A percentile compares a stretch with the other conserved stretches of the same genome.
phyloP scores from a whole-genome alignment of 2,888 invertebrate genomes.

The Drosophila conformis region DNA sequence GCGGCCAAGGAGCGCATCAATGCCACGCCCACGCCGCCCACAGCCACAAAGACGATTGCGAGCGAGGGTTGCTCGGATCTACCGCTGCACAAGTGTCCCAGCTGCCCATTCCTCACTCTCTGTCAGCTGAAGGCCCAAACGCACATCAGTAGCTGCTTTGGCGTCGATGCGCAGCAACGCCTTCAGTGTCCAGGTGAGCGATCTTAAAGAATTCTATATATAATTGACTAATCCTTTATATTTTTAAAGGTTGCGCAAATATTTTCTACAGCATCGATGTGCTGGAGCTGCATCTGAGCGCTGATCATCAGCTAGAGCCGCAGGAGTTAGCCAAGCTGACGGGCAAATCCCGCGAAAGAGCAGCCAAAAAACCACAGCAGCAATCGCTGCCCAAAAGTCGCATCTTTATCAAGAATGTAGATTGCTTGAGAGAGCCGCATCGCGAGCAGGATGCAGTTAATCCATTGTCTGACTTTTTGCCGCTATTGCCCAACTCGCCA shows the following conservation, averaged over 20 bases:
- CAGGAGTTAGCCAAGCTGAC: conserved; percentile 47
- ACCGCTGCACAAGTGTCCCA: conserved; percentile 72
- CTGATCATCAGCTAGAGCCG: conserved; percentile 88
- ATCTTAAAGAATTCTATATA: too few relatives aligned
- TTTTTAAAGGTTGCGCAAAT: conserved; percentile 86
- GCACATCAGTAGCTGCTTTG: conserved; percentile 56
- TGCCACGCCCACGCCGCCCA: conserved; percentile 80
- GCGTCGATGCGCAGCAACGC: conserved; percentile 80
- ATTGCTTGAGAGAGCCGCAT: conserved; percentile 82
- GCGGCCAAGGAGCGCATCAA: conserved; percentile 76
- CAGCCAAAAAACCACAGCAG: conserved; percentile 15
- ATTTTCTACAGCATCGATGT: conserved; percentile 88
- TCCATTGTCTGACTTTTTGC: conserved; percentile 49
- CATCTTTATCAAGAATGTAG: conserved; percentile 84
- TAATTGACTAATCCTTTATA: neutral
- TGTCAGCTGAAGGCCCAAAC: conserved; percentile 57
- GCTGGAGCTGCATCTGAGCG: conserved; percentile 88
- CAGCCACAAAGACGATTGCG: conserved; percentile 29
- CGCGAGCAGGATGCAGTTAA: conserved; percentile 48
- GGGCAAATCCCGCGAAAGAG: conserved; percentile 21
- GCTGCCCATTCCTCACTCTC: conserved; percentile 81
- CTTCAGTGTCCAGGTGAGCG: conserved; percentile 87
- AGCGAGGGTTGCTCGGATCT: conserved; percentile 29
- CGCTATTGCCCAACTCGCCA: conserved; percentile 37
- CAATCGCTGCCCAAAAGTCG: conserved; percentile 70